Conservation (phyloP, 2,113 vertebrate species). For the Microtus pennsylvanicus region DNA sequence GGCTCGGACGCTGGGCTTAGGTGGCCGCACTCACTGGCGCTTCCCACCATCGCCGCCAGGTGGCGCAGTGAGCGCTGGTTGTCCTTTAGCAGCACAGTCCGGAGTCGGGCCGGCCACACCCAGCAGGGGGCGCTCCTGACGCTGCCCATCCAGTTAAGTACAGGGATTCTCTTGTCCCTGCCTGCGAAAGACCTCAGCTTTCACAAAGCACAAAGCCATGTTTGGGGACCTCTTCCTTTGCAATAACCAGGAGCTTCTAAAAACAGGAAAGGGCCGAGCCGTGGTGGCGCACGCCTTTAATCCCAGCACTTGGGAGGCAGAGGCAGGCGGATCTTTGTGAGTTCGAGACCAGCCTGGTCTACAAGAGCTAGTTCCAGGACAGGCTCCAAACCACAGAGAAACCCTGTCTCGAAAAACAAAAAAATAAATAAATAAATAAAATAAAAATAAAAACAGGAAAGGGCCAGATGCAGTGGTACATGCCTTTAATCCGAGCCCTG, state of each 20-base stretch:
- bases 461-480: background rate
- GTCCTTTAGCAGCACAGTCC: fast-evolving
- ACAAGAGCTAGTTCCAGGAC: too few relatives aligned
- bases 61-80: conserved; percentile 47
- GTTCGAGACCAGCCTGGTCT: too few relatives aligned
- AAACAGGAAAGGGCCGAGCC: background rate
- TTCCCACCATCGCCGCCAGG: conserved; percentile 55
- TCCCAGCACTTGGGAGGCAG: too few relatives aligned
- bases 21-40: background rate
- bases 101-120: background rate
- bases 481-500: background rate
- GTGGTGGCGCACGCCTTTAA: too few relatives aligned
- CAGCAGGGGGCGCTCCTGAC: conserved; percentile 45
- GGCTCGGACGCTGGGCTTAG: background rate
- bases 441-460: background rate
- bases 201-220: background rate
- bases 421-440: too few relatives aligned
- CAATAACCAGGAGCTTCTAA: background rate
- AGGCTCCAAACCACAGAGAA: too few relatives aligned
- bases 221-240: background rate
- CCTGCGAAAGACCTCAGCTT: background rate
- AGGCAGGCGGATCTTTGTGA: too few relatives aligned
- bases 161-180: fast-evolving
- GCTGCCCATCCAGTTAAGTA: fast-evolving
- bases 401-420: too few relatives aligned